Evolutionary conservation across 2,888 invertebrate genomes (phyloP).

Genomic region (Epinotia demarniana): DNA sequence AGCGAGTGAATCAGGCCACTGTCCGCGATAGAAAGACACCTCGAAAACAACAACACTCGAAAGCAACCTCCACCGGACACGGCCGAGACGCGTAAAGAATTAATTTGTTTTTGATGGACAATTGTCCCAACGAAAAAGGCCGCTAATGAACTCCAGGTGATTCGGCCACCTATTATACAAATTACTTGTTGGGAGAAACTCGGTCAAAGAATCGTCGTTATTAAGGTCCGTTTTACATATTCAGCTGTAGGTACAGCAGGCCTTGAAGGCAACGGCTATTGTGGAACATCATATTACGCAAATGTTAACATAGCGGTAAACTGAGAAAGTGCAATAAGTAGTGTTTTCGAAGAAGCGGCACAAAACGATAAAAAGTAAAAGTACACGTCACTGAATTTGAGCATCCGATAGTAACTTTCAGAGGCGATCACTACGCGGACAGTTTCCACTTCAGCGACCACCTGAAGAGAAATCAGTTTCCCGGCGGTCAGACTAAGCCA

Average conservation of each 20-base stretch:
- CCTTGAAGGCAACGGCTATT: conserved; percentile 42
- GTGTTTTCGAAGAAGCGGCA: conserved; percentile 31
- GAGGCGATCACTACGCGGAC: conserved; percentile 56
- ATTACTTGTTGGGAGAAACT: conserved; percentile 55
- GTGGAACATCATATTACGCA: conserved; percentile 45
- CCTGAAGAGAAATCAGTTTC: conserved; percentile 78
- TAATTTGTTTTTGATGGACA: conserved; percentile 78
- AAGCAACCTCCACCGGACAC: conserved; percentile 81
- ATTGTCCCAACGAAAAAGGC: conserved; percentile 76
- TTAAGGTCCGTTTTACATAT: conserved; percentile 45
- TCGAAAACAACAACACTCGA: conserved; percentile 75
- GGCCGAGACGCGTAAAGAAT: conserved; percentile 78
- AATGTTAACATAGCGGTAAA: conserved; percentile 44
- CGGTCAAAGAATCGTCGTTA: conserved; percentile 49
- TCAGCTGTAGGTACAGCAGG: conserved; percentile 41
- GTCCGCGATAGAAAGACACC: conserved; percentile 77
- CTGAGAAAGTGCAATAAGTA: conserved; percentile 45
- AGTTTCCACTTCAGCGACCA: conserved; percentile 70
- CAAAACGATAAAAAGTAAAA: conserved; percentile 55
- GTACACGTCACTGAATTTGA: conserved; percentile 78
- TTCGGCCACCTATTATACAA: conserved; percentile 56
- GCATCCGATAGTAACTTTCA: conserved; percentile 77
- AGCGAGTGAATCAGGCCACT: conserved; percentile 75
- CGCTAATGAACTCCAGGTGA: conserved; percentile 62
- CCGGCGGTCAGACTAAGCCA: conserved; percentile 79